These are phyloP conservation scores for Rallus limicola DNA, from an alignment of 2,113 vertebrate genomes.

Conservation along the genomic window DNA sequence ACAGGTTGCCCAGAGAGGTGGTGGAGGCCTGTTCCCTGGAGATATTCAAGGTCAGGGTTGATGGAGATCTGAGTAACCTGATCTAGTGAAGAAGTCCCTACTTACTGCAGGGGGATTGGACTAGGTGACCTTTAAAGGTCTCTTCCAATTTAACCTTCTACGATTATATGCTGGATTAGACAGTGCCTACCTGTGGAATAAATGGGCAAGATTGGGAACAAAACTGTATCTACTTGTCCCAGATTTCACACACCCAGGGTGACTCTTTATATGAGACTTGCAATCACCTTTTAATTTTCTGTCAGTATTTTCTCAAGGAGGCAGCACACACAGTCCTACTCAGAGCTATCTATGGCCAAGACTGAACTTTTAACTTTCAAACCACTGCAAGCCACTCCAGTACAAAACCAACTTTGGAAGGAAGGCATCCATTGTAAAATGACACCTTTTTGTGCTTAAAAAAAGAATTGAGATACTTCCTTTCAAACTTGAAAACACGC, in stretches of 20 bases:
- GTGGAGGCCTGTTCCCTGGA: too few relatives aligned
- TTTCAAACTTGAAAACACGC: neutral
- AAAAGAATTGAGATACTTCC: neutral
- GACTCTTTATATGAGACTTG: neutral
- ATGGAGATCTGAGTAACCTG: too few relatives aligned
- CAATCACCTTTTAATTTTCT: neutral
- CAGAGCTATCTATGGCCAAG: neutral
- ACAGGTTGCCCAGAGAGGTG: too few relatives aligned
- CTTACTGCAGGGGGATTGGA: too few relatives aligned
- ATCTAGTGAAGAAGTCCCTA: too few relatives aligned
- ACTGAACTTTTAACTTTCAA: neutral
- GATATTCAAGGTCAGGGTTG: too few relatives aligned
- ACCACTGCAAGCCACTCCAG: neutral
- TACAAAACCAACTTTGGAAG: neutral
- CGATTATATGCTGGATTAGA: accelerated
- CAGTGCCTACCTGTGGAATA: neutral
- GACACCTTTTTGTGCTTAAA: neutral
- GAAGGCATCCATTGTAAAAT: neutral
- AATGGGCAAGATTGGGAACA: neutral
- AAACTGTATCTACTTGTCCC: neutral
- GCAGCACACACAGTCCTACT: neutral
- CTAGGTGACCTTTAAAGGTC: too few relatives aligned
- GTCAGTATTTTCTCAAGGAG: neutral
- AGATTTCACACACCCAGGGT: neutral
- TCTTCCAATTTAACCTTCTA: too few relatives aligned